phyloP scores from a whole-genome alignment of 1,140 invertebrate genomes.

The Brachionus angularis region DNA sequence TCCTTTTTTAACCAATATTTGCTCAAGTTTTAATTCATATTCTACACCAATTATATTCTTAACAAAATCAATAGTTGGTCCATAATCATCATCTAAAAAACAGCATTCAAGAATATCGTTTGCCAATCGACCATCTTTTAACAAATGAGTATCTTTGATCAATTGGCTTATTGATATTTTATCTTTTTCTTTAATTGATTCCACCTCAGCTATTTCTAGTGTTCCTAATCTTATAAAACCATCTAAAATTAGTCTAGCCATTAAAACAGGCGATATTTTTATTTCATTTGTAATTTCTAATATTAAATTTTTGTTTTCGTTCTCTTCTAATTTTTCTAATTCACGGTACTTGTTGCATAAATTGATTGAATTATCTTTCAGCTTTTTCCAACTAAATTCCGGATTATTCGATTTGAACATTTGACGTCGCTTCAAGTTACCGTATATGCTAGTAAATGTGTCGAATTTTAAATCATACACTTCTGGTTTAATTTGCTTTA shows the following conservation, averaged over 20 bases:
- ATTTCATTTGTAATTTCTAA: conserved; percentile 22
- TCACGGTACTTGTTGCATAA: conserved; percentile 9
- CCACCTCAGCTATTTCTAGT: conserved; percentile 11
- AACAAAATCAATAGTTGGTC: conserved; percentile 26
- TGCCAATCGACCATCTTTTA: conserved; percentile 27
- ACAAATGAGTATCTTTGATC: conserved; percentile 30
- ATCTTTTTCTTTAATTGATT: conserved; percentile 31
- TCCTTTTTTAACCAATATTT: neutral
- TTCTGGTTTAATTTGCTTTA: neutral
- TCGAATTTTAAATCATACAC: neutral
- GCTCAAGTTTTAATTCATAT: neutral
- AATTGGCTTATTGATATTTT: conserved; percentile 30
- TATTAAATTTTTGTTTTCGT: neutral
- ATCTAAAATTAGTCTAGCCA: conserved; percentile 31
- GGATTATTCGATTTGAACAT: conserved; percentile 33
- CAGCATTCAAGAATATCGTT: conserved; percentile 39
- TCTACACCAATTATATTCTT: conserved; percentile 36
- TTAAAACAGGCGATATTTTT: conserved; percentile 27
- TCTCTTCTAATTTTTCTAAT: conserved; percentile 2
- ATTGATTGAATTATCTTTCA: conserved; percentile 27
- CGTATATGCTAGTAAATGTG: conserved; percentile 40
- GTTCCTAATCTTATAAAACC: conserved; percentile 20
- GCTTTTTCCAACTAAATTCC: conserved; percentile 14
- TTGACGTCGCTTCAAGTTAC: conserved; percentile 19
- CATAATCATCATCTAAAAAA: conserved; percentile 38